Percentiles rank a stretch among this genome's conserved stretches.
Conservation (phyloP, 2,888 invertebrate genomes). For the Aphrophora alni region DNA sequence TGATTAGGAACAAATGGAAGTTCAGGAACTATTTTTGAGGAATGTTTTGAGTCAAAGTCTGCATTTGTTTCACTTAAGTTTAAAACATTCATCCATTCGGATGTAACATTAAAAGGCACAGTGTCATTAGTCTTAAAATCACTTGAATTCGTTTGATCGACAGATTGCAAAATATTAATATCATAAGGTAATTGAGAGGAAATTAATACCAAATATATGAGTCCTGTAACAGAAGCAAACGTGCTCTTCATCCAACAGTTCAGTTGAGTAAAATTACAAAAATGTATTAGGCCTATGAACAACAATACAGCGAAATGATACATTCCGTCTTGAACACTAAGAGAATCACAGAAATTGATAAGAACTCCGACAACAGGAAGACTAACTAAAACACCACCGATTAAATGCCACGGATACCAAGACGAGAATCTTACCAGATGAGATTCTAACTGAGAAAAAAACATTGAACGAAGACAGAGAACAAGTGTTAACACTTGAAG, state of each 20-base stretch:
- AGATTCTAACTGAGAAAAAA: conserved; percentile 39
- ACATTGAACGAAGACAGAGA: conserved; percentile 51
- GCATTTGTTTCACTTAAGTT: background rate
- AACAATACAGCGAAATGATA: conserved; percentile 79
- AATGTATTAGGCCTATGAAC: conserved; percentile 87
- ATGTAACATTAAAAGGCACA: background rate
- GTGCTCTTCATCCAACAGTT: conserved; percentile 94
- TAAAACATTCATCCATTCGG: background rate
- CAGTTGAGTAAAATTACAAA: conserved; percentile 95
- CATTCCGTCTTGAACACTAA: conserved; percentile 40
- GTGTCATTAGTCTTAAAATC: background rate
- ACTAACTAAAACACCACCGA: conserved; percentile 81
- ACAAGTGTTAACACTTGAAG: conserved; percentile 60
- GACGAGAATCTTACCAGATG: conserved; percentile 66
- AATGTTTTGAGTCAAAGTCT: background rate
- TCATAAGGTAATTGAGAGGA: conserved; percentile 47
- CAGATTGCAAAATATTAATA: background rate
- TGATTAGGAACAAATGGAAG: background rate
- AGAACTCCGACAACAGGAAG: conserved; percentile 74
- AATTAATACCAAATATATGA: conserved; percentile 71
- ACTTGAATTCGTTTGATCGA: background rate
- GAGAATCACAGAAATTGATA: conserved; percentile 48
- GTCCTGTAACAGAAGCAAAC: conserved; percentile 77
- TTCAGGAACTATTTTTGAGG: background rate
- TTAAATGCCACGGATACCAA: conserved; percentile 91